Conservation (phyloP, 23 tunicate genomes). For the Botrylloides violaceus region DNA sequence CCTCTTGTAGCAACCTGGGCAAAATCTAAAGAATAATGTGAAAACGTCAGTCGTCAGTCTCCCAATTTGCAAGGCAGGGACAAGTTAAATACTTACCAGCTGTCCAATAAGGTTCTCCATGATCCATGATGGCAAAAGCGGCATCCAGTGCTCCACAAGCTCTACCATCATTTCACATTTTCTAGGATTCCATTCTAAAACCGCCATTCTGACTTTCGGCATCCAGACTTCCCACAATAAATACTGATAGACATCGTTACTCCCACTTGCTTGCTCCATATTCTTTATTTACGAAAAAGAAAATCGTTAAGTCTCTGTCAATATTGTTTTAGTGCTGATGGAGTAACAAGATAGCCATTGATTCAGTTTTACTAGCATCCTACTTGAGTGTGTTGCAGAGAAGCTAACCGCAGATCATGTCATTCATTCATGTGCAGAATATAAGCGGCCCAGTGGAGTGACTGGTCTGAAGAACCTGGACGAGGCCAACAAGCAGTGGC, state of each 20-base stretch:
- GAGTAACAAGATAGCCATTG: too few species aligned
- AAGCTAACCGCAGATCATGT: neutral
- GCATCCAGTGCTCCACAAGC: constrained; percentile 79
- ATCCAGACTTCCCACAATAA: constrained; percentile 93
- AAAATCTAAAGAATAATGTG: constrained; percentile 34
- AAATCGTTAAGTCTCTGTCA: too few species aligned
- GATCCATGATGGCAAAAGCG: constrained; percentile 74
- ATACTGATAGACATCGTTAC: constrained; percentile 58
- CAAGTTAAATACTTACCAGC: constrained; percentile 45
- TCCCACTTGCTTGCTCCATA: neutral
- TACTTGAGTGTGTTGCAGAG: too few species aligned
- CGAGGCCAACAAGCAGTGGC: too few species aligned
- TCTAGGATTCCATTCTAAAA: constrained; percentile 75
- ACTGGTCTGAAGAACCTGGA: too few species aligned
- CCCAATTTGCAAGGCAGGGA: too few species aligned
- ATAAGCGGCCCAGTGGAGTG: too few species aligned
- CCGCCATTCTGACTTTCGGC: constrained; percentile 69
- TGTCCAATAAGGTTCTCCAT: constrained; percentile 65
- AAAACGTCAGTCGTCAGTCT: too few species aligned
- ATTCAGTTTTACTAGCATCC: too few species aligned
- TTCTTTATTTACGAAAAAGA: too few species aligned
- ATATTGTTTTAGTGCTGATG: too few species aligned
- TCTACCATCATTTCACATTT: constrained; percentile 62
- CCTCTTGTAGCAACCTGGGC: constrained; percentile 74
- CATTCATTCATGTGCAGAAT: too few species aligned